Conservation (phyloP, 2,888 invertebrate genomes). For the Dinocampus coccinellae region DNA sequence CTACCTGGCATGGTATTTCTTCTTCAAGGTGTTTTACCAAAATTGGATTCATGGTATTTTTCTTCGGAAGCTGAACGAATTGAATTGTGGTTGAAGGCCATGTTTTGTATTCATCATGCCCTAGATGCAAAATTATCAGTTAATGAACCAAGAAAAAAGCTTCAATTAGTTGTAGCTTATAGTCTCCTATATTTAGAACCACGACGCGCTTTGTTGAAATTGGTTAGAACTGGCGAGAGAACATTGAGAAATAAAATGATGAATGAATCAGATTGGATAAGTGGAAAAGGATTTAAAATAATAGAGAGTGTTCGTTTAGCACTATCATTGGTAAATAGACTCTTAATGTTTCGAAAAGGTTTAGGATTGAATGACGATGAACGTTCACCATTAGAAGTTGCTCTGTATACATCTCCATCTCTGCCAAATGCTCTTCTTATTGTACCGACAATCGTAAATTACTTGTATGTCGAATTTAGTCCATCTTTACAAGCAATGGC, state of each 20-base stretch:
- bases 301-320: slow-evolving; percentile 67
- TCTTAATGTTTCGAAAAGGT: slow-evolving; percentile 65
- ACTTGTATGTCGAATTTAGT: slow-evolving; percentile 73
- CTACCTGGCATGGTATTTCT: slow-evolving; percentile 68
- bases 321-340: slow-evolving; percentile 64
- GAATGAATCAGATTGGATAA: slow-evolving; percentile 67
- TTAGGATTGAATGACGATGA: slow-evolving; percentile 58
- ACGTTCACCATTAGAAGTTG: slow-evolving; percentile 64
- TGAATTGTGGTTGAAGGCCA: slow-evolving; percentile 64
- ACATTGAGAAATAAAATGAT: slow-evolving; percentile 65
- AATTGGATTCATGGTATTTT: slow-evolving; percentile 67
- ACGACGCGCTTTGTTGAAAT: slow-evolving; percentile 63
- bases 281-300: slow-evolving; percentile 65
- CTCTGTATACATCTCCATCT: slow-evolving; percentile 67
- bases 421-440: slow-evolving; percentile 67
- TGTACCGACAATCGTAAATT: slow-evolving; percentile 72
- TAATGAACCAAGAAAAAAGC: slow-evolving; percentile 61
- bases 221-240: slow-evolving; percentile 64
- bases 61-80: slow-evolving; percentile 61
- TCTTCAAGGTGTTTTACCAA: slow-evolving; percentile 65
- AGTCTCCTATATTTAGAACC: slow-evolving; percentile 66
- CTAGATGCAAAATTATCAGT: slow-evolving; percentile 59
- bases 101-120: slow-evolving; percentile 65
- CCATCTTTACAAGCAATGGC: slow-evolving; percentile 73
- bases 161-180: slow-evolving; percentile 64